These are phyloP conservation scores for Apogon talboti DNA, from an alignment of 2,797 vertebrate species.

Conservation along the genomic window DNA sequence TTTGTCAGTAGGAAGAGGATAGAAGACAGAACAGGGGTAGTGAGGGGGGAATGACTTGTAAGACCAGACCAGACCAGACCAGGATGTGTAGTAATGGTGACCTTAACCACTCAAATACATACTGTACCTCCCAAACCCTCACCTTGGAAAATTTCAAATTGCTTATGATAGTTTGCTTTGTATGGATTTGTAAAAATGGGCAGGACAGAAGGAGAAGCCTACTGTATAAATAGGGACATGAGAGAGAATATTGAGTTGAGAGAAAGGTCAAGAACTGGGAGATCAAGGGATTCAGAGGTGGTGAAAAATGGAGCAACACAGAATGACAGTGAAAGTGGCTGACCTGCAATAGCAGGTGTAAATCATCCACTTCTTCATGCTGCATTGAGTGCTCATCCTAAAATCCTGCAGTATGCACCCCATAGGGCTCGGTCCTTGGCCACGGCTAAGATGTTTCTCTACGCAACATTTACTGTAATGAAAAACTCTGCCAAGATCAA, in stretches of 20 bases:
- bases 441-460: slow-evolving; percentile 40
- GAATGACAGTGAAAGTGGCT: slow-evolving; percentile 19
- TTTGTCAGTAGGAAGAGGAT: background rate
- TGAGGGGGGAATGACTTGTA: background rate
- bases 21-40: background rate
- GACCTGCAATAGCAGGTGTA: slow-evolving; percentile 48
- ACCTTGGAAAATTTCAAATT: slow-evolving; percentile 25
- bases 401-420: slow-evolving; percentile 45
- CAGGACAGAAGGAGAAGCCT: background rate
- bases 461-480: slow-evolving; percentile 42
- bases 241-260: slow-evolving; percentile 6
- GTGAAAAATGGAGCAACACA: slow-evolving; percentile 12
- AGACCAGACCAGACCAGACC: background rate
- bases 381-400: slow-evolving; percentile 44
- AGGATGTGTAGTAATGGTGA: background rate
- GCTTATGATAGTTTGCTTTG: slow-evolving; percentile 15
- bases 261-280: slow-evolving; percentile 16
- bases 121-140: background rate
- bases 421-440: slow-evolving; percentile 36
- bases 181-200: slow-evolving; percentile 1
- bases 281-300: slow-evolving; percentile 6
- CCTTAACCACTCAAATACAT: background rate
- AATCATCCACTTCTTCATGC: slow-evolving; percentile 43
- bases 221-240: background rate
- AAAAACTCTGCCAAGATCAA: slow-evolving; percentile 59